These are phyloP conservation scores for Neotoma lepida DNA, from an alignment of 2,113 vertebrate species.

Conservation along the genomic window DNA sequence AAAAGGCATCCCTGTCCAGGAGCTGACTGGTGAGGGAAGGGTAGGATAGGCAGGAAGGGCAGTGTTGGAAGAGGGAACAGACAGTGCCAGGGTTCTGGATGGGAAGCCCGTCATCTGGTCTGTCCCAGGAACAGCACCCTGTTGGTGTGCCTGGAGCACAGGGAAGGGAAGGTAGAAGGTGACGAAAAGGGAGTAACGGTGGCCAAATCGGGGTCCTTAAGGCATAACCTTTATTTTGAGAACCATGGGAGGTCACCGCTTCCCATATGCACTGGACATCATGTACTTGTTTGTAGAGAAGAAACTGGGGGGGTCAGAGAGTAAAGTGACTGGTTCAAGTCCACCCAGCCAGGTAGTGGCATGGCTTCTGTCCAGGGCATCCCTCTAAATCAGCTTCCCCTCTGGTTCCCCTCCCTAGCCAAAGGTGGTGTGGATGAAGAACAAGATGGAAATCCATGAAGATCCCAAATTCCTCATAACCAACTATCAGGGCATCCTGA, in stretches of 20 bases:
- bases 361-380: not conserved
- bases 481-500: slow-evolving; percentile 92
- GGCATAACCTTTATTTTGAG: not conserved
- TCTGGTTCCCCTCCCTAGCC: slow-evolving; percentile 82
- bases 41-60: not conserved
- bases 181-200: too few species aligned
- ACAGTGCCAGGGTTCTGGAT: not conserved
- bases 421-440: slow-evolving; percentile 95
- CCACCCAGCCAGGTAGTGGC: not conserved
- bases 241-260: too few species aligned
- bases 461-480: slow-evolving; percentile 93
- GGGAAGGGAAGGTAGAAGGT: not conserved
- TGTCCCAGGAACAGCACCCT: not conserved
- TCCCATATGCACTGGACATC: not conserved
- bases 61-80: not conserved
- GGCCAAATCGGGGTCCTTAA: not conserved
- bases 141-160: not conserved
- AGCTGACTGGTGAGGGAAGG: not conserved
- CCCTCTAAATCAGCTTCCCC: not conserved
- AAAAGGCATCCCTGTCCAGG: too few species aligned
- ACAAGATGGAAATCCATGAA: slow-evolving; percentile 90
- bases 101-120: not conserved
- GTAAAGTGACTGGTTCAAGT: not conserved
- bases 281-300: not conserved
- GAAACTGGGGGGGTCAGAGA: not conserved